Evolutionary conservation across 2,888 invertebrate genomes (phyloP).

Genomic region (Raillietiella orientalis): DNA sequence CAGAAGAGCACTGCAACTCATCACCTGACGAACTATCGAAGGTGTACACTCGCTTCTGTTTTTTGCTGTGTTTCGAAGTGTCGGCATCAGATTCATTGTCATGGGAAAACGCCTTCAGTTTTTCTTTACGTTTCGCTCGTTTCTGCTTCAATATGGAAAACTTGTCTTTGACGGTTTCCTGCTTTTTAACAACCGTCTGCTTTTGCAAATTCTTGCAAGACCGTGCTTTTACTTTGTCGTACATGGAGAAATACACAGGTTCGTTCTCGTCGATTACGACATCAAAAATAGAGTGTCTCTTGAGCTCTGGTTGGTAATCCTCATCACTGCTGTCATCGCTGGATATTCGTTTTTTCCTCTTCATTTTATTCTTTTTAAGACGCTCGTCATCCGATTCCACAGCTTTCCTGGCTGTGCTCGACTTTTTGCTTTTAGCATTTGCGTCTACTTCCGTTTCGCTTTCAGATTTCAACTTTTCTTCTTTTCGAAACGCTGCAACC

Average conservation of each 20-base stretch:
- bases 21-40: no score
- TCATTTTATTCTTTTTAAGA: not conserved
- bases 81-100: constrained; percentile 8
- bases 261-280: constrained; percentile 38
- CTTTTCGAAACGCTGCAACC: constrained; percentile 8
- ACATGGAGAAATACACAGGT: constrained; percentile 81
- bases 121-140: constrained; percentile 6
- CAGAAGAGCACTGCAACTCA: no score
- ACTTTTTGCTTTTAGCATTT: constrained; percentile 4
- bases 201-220: constrained; percentile 67
- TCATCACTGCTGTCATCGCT: constrained; percentile 3
- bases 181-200: constrained; percentile 33
- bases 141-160: constrained; percentile 50
- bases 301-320: constrained; percentile 3
- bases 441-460: constrained; percentile 3
- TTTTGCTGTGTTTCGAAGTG: not conserved
- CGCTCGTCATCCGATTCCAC: not conserved
- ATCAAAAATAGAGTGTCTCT: constrained; percentile 36
- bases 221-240: constrained; percentile 62
- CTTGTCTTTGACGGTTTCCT: constrained; percentile 57
- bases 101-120: constrained; percentile 6
- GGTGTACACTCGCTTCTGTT: not conserved
- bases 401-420: not conserved
- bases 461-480: constrained; percentile 5
- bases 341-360: not conserved